Base-by-base conservation (phyloP, 2,113 vertebrate genomes). In the Elachura formosa region DNA sequence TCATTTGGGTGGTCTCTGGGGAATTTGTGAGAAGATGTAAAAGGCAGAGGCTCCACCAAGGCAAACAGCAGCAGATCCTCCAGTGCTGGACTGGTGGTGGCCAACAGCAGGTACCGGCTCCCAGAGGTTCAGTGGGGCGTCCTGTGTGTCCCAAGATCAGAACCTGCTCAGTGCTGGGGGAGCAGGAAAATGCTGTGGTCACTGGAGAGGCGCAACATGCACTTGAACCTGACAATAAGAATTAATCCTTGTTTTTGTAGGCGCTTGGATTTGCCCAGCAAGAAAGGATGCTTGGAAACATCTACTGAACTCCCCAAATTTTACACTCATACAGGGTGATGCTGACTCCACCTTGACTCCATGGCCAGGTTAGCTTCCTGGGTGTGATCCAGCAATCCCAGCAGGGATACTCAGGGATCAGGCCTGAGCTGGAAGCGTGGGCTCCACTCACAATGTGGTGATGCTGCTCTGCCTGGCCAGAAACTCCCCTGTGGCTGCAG, bases 111-210 rank as follows among this genome's bases (percentile, higher is more conserved):
- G 56, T 8, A 4, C 24, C 22, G 6, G 28, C 22, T 61, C 23
- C 26, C 0, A 1, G 40, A 9, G 33, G 3, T 4, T 17, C 5
- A 23, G 0, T 2, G 13, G 29, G 9, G 2, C 8, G 6, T 17
- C 22, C 5, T 14, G 52, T 14, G 6, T 4, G 8, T 12, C 31
- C 25, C 0, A 0, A 34, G 14, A 23, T 13, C 54, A 31, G 62
- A 40, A n/a, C 36, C 41, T 22, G 38, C 54, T 31, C 3, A 0
- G 45, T 6, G 21, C 36, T 62, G 13, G 6, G 2, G 4, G 7
- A 55, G 18, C 8, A 12, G 66, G 48, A 36, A 3, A n/a, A 4
- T 36, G 71, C 78, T 43, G 24, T 10, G 51, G 45, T 31, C 34
- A 4, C 34, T 11, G 16, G 11, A 49, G 49, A 45, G 49, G 14